A percentile compares a stretch with the other conserved stretches of the same genome.
Conservation (phyloP, 2,113 vertebrate genomes). For the Pipra filicauda region DNA sequence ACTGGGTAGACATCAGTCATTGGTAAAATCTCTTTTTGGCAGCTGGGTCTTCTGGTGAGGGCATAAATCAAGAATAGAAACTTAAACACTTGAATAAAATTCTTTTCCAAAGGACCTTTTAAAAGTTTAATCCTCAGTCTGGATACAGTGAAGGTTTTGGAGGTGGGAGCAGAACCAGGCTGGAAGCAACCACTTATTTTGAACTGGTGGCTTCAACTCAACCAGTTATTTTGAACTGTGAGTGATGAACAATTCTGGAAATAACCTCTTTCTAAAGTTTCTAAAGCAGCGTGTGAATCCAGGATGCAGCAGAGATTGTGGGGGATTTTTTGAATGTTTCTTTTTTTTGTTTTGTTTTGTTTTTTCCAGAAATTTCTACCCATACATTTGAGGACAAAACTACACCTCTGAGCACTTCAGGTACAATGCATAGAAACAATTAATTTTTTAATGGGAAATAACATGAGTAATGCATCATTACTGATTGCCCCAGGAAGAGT, state of each 20-base stretch:
- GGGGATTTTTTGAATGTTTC: neutral
- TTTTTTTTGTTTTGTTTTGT: neutral
- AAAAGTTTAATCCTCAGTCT: neutral
- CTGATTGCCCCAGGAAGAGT: neutral
- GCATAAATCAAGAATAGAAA: neutral
- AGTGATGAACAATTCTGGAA: neutral
- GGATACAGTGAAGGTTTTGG: neutral
- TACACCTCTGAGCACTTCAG: neutral
- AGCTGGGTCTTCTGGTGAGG: neutral
- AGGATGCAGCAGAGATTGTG: neutral
- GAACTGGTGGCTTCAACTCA: neutral
- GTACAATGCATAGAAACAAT: neutral
- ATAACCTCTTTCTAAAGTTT: neutral
- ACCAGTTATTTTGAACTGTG: neutral
- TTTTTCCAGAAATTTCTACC: neutral
- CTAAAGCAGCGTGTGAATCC: neutral
- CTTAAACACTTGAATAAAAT: neutral
- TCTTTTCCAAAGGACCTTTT: neutral
- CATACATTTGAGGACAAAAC: neutral
- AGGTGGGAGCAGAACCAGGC: neutral
- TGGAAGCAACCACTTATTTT: neutral
- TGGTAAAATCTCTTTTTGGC: neutral
- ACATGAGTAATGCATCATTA: conserved; percentile 12
- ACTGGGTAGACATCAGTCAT: neutral
- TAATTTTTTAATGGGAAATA: conserved; percentile 2